phyloP scores from a whole-genome alignment of 1,140 invertebrate species.

The Ptiloglossa arizonensis region DNA sequence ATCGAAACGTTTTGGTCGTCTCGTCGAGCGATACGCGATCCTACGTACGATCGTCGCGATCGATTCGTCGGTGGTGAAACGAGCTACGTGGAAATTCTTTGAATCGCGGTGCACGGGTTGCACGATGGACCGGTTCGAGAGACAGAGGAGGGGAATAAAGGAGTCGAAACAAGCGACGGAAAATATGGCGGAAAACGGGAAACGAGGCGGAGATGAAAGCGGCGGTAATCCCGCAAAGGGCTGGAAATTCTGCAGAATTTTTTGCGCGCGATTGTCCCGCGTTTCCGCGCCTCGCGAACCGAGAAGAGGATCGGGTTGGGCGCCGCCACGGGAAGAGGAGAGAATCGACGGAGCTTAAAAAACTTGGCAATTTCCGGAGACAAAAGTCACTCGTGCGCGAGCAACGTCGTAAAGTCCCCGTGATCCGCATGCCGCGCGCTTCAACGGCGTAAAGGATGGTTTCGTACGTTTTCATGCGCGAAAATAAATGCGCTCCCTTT shows the following conservation, averaged over 20 bases:
- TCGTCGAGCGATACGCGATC: too few relatives aligned
- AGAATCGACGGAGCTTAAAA: background rate
- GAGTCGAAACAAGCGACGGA: background rate
- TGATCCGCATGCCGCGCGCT: background rate
- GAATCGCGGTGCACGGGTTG: too few relatives aligned
- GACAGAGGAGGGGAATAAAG: background rate
- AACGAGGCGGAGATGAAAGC: too few relatives aligned
- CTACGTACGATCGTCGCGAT: too few relatives aligned
- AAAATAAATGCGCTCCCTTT: background rate
- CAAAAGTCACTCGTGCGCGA: constrained; percentile 5
- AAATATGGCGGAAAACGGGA: background rate
- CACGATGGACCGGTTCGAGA: background rate
- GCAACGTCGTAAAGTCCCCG: background rate
- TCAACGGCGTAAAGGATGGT: background rate
- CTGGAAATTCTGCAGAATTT: background rate
- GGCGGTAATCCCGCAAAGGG: background rate
- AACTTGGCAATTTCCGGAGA: constrained; percentile 2
- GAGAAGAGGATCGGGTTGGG: too few relatives aligned
- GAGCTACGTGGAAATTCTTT: too few relatives aligned
- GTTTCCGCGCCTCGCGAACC: background rate
- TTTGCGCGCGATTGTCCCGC: background rate
- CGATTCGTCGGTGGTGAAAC: too few relatives aligned
- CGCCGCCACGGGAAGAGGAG: too few relatives aligned
- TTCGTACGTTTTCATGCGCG: background rate
- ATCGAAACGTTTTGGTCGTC: too few relatives aligned